Percentiles rank a stretch among this genome's conserved stretches.
These are phyloP conservation scores for Alloplasta piceator DNA, from an alignment of 2,888 invertebrate genomes.

Conservation along the genomic window DNA sequence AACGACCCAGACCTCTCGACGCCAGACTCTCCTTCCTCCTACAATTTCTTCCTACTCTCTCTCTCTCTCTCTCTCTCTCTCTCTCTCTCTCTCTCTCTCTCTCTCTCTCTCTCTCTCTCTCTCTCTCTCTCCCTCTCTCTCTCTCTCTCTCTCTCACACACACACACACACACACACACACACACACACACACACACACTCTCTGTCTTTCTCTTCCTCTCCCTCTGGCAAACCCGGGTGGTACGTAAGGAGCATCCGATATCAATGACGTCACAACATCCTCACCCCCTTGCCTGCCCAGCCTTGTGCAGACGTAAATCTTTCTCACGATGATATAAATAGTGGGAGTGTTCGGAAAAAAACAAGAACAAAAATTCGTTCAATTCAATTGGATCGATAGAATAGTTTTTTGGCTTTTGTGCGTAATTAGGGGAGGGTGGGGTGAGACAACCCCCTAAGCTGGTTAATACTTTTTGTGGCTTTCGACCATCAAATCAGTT, in stretches of 20 bases:
- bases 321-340: background rate
- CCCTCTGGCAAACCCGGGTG: too few relatives aligned
- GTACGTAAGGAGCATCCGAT: background rate
- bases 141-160: too few relatives aligned
- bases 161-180: too few relatives aligned
- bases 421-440: too few relatives aligned
- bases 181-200: too few relatives aligned
- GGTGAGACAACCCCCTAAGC: too few relatives aligned
- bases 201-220: conserved; percentile 17
- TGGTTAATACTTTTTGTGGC: too few relatives aligned
- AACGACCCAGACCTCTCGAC: conserved; percentile 73
- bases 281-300: conserved; percentile 4
- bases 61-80: conserved; percentile 48
- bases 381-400: too few relatives aligned
- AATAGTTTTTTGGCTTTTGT: too few relatives aligned
- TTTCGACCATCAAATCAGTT: too few relatives aligned
- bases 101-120: conserved; percentile 4
- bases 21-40: conserved; percentile 63
- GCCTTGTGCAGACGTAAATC: conserved; percentile 62
- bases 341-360: too few relatives aligned
- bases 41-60: conserved; percentile 1
- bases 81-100: background rate
- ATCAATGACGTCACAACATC: background rate
- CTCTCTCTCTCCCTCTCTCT: conserved; percentile 11
- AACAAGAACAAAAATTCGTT: too few relatives aligned